Conservation (phyloP, 2,888 invertebrate species). For the Campaea margaritaria region DNA sequence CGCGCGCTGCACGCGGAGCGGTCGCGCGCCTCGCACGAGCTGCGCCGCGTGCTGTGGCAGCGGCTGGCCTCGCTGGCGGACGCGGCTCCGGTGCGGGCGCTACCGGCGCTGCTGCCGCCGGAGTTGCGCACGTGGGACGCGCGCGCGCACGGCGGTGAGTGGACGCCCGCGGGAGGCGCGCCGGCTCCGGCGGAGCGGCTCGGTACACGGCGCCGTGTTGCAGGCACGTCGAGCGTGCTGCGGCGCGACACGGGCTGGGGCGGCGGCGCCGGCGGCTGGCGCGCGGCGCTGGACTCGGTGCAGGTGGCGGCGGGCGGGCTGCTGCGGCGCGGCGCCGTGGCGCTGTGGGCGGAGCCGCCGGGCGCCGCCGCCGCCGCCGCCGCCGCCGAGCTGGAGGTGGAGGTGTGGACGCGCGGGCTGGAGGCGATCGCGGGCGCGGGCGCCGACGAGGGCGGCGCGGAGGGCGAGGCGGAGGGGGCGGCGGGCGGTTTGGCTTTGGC, state of each 20-base stretch:
- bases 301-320: slow-evolving; percentile 62
- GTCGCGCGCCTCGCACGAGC: slow-evolving; percentile 52
- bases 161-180: slow-evolving; percentile 38
- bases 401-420: slow-evolving; percentile 63
- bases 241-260: slow-evolving; percentile 52
- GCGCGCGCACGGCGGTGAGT: slow-evolving; percentile 48
- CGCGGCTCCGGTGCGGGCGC: slow-evolving; percentile 38
- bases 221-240: slow-evolving; percentile 58
- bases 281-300: slow-evolving; percentile 57
- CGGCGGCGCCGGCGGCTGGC: slow-evolving; percentile 45
- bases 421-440: slow-evolving; percentile 47
- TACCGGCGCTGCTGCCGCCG: slow-evolving; percentile 45
- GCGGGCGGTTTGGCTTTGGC: slow-evolving; percentile 58
- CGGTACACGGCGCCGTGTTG: slow-evolving; percentile 39
- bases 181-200: slow-evolving; percentile 58
- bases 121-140: slow-evolving; percentile 52
- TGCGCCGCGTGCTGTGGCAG: slow-evolving; percentile 66
- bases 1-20: slow-evolving; percentile 40
- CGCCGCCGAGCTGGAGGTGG: slow-evolving; percentile 46
- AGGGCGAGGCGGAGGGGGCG: slow-evolving; percentile 39
- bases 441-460: slow-evolving; percentile 22
- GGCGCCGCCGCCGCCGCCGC: slow-evolving; percentile 41
- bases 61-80: slow-evolving; percentile 50
- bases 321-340: slow-evolving; percentile 63
- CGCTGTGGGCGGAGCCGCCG: slow-evolving; percentile 45